These are phyloP conservation scores for Steinernema carpocapsae DNA, from an alignment of 2,888 invertebrate genomes.

Conservation along the genomic window DNA sequence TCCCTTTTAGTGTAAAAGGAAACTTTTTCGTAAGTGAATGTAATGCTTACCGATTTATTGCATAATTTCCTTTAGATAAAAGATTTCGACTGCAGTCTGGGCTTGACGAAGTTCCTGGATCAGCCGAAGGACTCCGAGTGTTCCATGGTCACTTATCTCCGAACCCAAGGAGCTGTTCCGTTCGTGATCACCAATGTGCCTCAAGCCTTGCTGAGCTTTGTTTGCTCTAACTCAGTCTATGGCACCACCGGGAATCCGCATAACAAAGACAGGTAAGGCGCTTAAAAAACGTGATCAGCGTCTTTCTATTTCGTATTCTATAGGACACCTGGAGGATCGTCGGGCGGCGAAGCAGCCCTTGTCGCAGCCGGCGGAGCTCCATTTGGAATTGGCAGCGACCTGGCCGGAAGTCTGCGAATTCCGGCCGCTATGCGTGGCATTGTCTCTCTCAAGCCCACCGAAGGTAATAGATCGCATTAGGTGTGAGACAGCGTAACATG, in stretches of 20 bases:
- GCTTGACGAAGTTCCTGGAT: conserved; percentile 68
- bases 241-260: conserved; percentile 71
- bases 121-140: conserved; percentile 61
- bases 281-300: background rate
- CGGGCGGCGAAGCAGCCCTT: conserved; percentile 71
- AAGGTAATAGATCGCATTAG: conserved; percentile 39
- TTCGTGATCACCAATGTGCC: conserved; percentile 72
- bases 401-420: conserved; percentile 71
- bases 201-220: conserved; percentile 68
- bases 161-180: conserved; percentile 71
- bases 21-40: conserved; percentile 53
- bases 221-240: conserved; percentile 70
- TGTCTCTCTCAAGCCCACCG: conserved; percentile 65
- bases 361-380: conserved; percentile 71
- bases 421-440: conserved; percentile 72
- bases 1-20: conserved; percentile 68
- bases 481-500: conserved; percentile 6
- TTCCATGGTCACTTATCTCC: conserved; percentile 58
- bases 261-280: conserved; percentile 54
- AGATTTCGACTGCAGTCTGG: conserved; percentile 69
- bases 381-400: conserved; percentile 72
- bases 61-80: conserved; percentile 55
- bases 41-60: too few relatives aligned
- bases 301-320: background rate
- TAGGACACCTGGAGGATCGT: conserved; percentile 71